Base-by-base conservation (phyloP, 2,113 vertebrate genomes). In the Argyrosomus japonicus region DNA sequence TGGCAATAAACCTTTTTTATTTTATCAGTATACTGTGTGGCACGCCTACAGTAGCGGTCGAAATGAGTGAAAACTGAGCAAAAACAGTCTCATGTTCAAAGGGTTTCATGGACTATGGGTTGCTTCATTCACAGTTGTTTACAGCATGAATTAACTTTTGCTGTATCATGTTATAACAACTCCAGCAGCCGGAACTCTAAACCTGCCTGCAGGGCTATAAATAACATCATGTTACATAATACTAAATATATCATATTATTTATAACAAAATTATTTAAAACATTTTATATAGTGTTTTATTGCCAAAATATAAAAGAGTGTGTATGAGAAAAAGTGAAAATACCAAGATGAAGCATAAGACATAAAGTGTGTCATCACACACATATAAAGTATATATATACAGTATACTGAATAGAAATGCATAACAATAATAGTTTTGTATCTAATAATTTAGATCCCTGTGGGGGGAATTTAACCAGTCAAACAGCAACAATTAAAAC, bases 61-160 rank as follows among this genome's bases (percentile, higher is more conserved):
- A 81, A n/a, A 47, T 15, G 5, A 21, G 14, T 4, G 21, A 18
- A 48, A 56, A 63, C 11, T 4, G 15, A 64, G 48, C 56, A 27
- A 61, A 68, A 75, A 56, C 32, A 7, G 29, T 32, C 29, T 32
- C 29, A n/a, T 29, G 56, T 62, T 69, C 15, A 68, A 32, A 61
- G 1, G 9, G 51, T 53, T 73, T 61, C 73, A 83, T 78, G 27
- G 40, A 71, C 36, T 36, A 47, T n/a, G 4, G 50, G 51, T 29
- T 17, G 8, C 7, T 47, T 56, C 11, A n/a, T 18, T 83, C 13
- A 54, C 45, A 61, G 60, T 64, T 21, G n/a, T 21, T 69, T 40
- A 56, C 19, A 40, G 36, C 50, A 51, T 65, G 45, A 78, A 68
- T 72, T 50, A 65, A 23, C n/a, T 56, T 40, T 77, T 82, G 50